phyloP scores from a whole-genome alignment of 2,888 invertebrate genomes.

The Drosophila helvetica region DNA sequence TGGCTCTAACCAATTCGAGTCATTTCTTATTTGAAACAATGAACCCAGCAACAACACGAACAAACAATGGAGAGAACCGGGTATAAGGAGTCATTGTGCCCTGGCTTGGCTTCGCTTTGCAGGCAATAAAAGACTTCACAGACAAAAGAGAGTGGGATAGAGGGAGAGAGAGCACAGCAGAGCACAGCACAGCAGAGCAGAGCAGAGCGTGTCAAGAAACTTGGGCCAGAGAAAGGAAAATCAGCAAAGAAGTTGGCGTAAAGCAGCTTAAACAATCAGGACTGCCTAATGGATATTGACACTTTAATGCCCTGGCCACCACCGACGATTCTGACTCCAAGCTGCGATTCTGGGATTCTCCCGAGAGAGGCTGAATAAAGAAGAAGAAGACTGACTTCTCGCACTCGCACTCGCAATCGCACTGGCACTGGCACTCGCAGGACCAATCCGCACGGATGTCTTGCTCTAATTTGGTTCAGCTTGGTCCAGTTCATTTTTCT shows the following conservation, averaged over 20 bases:
- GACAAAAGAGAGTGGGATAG: constrained; percentile 28
- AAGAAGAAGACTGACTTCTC: background rate
- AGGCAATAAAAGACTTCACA: constrained; percentile 65
- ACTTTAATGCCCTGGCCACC: constrained; percentile 74
- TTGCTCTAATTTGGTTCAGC: constrained; percentile 66
- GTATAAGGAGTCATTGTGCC: constrained; percentile 65
- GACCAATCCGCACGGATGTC: constrained; percentile 60
- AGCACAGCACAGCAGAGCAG: constrained; percentile 16
- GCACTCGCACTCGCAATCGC: too few species aligned
- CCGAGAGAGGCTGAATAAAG: constrained; percentile 3
- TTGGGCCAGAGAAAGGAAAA: constrained; percentile 62
- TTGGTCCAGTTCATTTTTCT: constrained; percentile 23
- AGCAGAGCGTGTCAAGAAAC: constrained; percentile 57
- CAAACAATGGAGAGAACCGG: constrained; percentile 46
- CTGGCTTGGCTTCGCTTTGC: constrained; percentile 53
- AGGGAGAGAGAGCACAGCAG: constrained; percentile 35
- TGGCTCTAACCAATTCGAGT: constrained; percentile 77
- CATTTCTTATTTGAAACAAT: constrained; percentile 78
- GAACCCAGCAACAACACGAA: constrained; percentile 68
- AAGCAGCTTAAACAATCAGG: constrained; percentile 80
- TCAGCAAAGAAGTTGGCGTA: constrained; percentile 75
- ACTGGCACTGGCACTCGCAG: background rate
- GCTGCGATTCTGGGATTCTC: constrained; percentile 1
- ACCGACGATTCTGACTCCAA: constrained; percentile 34
- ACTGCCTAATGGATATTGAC: constrained; percentile 79